Evolutionary conservation across 2,113 vertebrate genomes (phyloP).

Genomic region (Centrocercus urophasianus): DNA sequence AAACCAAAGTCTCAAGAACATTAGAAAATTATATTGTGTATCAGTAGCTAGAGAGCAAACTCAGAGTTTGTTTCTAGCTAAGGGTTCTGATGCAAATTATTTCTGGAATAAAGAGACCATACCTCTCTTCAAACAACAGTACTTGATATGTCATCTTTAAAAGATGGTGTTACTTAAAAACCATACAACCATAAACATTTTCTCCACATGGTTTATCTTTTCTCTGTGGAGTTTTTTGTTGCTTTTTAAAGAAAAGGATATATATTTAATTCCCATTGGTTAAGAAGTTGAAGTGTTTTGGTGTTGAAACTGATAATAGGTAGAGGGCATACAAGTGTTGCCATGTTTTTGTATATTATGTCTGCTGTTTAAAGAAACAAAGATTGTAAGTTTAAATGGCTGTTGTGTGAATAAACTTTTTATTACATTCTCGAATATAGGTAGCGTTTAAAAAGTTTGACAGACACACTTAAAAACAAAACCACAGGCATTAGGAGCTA

Average conservation of each 20-base stretch:
- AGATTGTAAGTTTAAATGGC: slow-evolving; percentile 76
- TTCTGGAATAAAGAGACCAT: slow-evolving; percentile 44
- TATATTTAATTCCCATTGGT: slow-evolving; percentile 66
- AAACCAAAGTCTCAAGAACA: slow-evolving; percentile 35
- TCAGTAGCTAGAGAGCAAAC: slow-evolving; percentile 40
- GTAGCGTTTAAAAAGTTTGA: slow-evolving; percentile 56
- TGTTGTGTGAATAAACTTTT: slow-evolving; percentile 79
- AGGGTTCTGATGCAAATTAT: slow-evolving; percentile 35
- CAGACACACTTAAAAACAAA: background rate
- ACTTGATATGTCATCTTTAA: slow-evolving; percentile 63
- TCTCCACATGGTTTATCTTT: slow-evolving; percentile 61
- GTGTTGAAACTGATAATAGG: slow-evolving; percentile 57
- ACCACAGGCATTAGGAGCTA: background rate
- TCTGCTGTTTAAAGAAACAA: slow-evolving; percentile 64
- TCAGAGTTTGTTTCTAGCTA: slow-evolving; percentile 12
- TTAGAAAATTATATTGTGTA: slow-evolving; percentile 17
- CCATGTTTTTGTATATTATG: slow-evolving; percentile 74
- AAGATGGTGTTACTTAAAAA: slow-evolving; percentile 60
- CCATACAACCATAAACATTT: slow-evolving; percentile 33
- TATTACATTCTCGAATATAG: slow-evolving; percentile 72
- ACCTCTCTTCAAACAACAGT: slow-evolving; percentile 42
- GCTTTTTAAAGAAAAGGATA: slow-evolving; percentile 10
- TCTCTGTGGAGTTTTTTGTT: slow-evolving; percentile 63
- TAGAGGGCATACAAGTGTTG: slow-evolving; percentile 60
- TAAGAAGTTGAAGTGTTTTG: slow-evolving; percentile 66